A percentile compares a stretch with the other conserved stretches of the same genome.
Evolutionary conservation across 2,113 vertebrate species (phyloP).

Genomic region (Arizona elegans): DNA sequence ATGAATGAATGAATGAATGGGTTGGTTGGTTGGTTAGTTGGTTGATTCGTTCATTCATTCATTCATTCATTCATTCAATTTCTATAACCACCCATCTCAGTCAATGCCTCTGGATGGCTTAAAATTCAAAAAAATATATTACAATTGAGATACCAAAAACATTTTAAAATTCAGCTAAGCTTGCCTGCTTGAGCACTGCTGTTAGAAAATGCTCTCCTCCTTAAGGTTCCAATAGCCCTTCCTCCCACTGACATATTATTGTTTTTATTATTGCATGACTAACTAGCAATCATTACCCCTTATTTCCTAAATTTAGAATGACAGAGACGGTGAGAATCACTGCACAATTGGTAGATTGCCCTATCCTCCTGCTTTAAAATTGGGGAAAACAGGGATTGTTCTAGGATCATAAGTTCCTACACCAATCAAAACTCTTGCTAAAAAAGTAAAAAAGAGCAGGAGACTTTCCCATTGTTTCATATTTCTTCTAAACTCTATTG

Average conservation of each 20-base stretch:
- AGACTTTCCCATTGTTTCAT: neutral
- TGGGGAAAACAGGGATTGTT: neutral
- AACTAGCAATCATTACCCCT: neutral
- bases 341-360: neutral
- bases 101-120: neutral
- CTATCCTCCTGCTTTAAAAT: neutral
- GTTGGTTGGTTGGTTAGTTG: too few relatives aligned
- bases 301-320: neutral
- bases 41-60: neutral
- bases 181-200: neutral
- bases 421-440: neutral
- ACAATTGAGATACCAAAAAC: neutral
- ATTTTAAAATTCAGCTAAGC: neutral
- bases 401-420: too few relatives aligned
- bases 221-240: neutral
- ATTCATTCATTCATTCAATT: neutral
- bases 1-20: neutral
- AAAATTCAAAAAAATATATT: neutral
- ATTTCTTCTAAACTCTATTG: neutral
- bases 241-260: neutral
- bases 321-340: neutral
- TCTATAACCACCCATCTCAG: neutral
- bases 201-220: neutral
- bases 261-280: neutral
- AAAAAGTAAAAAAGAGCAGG: neutral